Evolutionary conservation across 2,888 invertebrate species (phyloP), one percentile per base, ranked within the genome.

Genomic region (Pyralis farinalis): DNA sequence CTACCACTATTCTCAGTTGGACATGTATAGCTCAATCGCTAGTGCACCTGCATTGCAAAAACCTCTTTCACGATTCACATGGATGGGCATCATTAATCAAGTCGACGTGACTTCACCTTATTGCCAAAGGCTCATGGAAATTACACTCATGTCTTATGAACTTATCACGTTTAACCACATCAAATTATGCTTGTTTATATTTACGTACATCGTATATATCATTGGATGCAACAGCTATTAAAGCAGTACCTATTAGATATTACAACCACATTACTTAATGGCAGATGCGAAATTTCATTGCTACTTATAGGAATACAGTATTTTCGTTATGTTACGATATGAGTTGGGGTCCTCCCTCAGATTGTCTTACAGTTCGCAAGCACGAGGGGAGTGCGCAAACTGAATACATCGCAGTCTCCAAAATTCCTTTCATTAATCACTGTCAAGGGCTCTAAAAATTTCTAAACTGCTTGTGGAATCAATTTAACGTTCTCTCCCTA

Each of bases 351-450:
- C 55, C 63, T 60, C 73, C 81, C 79, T 73, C 71, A 63, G 67
- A 65, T 71, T 79, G 71, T 69, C 73, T 79, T 71, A 67, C 69
- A 70, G 65, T 68, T 70, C 43, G 49, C 49, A 32, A 43, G 55
- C 38, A 10, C 51, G 51, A 63, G 63, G 72, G 70, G 70, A 66
- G 63, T 58, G 44, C 43, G 58, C 60, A 61, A 63, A 60, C 63
- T 51, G 63, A 63, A 59, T 67, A 66, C 71, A 68, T 72, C 70
- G 58, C 68, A 66, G 71, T 68, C 76, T 77, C 66, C 71, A 51
- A 80, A 84, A 83, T 82, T 79, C 77, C 79, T 65, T 76, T 74
- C 84, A 86, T 88, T 87, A 86, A 88, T 88, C 87, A 84, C 75
- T 85, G 87, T 85, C 85, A 67, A 73, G 77, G 66, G 78, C 71